Evolutionary conservation across 2,888 invertebrate genomes (phyloP).

Genomic region (Dicycla oo): DNA sequence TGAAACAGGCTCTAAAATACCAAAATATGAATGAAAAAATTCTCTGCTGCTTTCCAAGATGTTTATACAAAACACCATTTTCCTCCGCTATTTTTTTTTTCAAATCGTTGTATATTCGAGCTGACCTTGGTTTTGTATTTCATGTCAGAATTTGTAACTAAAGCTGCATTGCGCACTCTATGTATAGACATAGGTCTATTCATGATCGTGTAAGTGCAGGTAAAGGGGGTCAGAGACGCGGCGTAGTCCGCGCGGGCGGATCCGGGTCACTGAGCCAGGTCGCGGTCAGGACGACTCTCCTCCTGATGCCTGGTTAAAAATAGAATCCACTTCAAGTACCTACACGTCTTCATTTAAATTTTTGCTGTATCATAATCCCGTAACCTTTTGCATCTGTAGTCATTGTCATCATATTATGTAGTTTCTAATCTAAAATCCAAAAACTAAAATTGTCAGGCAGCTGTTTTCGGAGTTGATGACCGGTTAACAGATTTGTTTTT

Average conservation of each 20-base stretch:
- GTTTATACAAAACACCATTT: conserved; percentile 25
- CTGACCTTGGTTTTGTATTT: conserved; percentile 22
- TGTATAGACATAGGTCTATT: conserved; percentile 24
- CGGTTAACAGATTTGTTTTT: conserved; percentile 37
- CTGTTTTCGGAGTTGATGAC: conserved; percentile 20
- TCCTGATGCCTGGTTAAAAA: conserved; percentile 61
- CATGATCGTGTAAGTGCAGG: conserved; percentile 64
- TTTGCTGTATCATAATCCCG: neutral
- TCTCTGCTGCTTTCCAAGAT: neutral
- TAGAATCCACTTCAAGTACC: conserved; percentile 39
- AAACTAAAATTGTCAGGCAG: conserved; percentile 8
- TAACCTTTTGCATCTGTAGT: neutral
- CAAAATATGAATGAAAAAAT: neutral
- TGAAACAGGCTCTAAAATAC: conserved; percentile 4
- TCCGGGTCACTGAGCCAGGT: conserved; percentile 84
- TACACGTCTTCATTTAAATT: neutral
- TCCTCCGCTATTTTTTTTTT: neutral
- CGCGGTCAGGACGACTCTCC: conserved; percentile 71
- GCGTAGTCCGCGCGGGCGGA: conserved; percentile 67
- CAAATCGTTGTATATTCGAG: conserved; percentile 11
- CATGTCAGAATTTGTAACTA: conserved; percentile 23
- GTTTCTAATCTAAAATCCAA: conserved; percentile 18
- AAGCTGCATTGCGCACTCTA: conserved; percentile 30
- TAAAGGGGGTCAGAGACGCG: conserved; percentile 76
- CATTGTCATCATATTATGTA: conserved; percentile 5